phyloP scores from a whole-genome alignment of 2,888 invertebrate species.

The Drosophila villosipedis region DNA sequence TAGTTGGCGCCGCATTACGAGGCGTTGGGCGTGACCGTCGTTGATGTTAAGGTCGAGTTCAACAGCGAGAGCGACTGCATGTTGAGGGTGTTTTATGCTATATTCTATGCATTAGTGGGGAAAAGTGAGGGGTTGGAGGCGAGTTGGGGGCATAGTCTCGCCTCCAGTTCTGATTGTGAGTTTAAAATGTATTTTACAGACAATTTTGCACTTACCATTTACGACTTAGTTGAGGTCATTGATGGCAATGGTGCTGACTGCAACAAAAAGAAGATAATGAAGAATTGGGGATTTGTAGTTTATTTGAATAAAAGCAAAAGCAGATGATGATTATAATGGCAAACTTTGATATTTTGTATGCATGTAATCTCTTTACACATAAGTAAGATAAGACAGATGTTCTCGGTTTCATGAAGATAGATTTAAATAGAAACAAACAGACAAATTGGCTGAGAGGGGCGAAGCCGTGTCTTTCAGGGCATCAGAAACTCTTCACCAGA shows the following conservation, averaged over 20 bases:
- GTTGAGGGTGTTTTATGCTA: conserved; percentile 20
- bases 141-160: neutral
- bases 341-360: neutral
- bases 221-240: conserved; percentile 68
- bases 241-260: conserved; percentile 42
- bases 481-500: neutral
- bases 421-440: neutral
- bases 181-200: conserved; percentile 68
- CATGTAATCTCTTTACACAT: neutral
- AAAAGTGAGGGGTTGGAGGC: neutral
- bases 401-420: neutral
- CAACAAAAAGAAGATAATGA: conserved; percentile 23
- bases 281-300: neutral
- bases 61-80: conserved; percentile 21
- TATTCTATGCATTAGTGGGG: conserved; percentile 12
- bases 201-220: conserved; percentile 74
- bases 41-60: conserved; percentile 49
- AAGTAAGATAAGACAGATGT: neutral
- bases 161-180: conserved; percentile 38
- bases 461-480: neutral
- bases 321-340: neutral
- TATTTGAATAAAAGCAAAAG: conserved; percentile 11
- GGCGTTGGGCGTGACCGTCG: conserved; percentile 47
- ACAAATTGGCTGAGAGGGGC: neutral
- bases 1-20: conserved; percentile 60